Base-by-base conservation (phyloP, 2,888 invertebrate species). In the Drosophila engyochracea region DNA sequence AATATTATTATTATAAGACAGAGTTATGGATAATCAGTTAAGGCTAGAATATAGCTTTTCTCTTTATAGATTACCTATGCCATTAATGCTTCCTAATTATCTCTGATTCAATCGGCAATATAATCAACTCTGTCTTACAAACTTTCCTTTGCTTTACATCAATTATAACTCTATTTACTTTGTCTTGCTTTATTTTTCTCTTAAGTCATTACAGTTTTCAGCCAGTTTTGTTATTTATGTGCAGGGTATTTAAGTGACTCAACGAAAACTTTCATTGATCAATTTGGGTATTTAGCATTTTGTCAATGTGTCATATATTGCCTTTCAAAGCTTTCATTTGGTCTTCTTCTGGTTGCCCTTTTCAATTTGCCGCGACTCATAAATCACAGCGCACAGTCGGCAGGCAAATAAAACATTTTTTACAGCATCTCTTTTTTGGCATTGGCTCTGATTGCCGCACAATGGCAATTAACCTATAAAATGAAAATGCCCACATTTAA, bases 381-480 rank as follows among this genome's bases (percentile, higher is more conserved):
- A 84, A 84, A 84, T 84, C 85, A 80, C 72, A 74, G 66, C 67
- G 44, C 66, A 63, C 19, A 51, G 67, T 65, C 41, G 44, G 57
- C 64, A 77, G 83, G 79, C 71, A 79, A 82, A 83, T 82, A 81
- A 86, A 84, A 62, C 75, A 73, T 74, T 81, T 70, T 76, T 70
- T 77, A 79, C 62, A 71, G 70, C 58, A 63, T 75, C 58, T 67
- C 53, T 62, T 54, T 71, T 77, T 85, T 76, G 81, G 78, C 78
- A 83, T 78, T 79, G 62, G 63, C 81, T 77, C 77, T 82, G 88
- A 85, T 86, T 89, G 89, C 74, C 74, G 69, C 70, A 89, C 88
- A 90, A 90, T 86, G 82, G 81, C 88, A 88, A 88, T 88, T 88
- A 88, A 89, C 89, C 85, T 87, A 88, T 89, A 83, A 89, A 81